These are phyloP conservation scores for Linepithema humile DNA, from an alignment of 1,140 invertebrate genomes.

Conservation along the genomic window DNA sequence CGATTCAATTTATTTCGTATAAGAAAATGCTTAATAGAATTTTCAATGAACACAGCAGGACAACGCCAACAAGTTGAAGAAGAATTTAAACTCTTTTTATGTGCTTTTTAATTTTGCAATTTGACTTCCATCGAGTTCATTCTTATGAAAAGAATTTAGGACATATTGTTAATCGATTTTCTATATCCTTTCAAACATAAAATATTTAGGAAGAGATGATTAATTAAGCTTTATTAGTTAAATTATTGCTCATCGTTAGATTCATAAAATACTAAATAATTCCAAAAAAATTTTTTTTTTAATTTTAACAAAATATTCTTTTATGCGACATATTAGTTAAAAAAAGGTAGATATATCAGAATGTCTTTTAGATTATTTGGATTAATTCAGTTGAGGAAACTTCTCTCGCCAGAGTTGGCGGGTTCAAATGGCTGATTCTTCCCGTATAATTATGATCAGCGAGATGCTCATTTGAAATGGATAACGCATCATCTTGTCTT, in stretches of 20 bases:
- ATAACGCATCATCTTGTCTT: conserved; percentile 16
- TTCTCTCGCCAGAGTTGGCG: background rate
- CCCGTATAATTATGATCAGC: background rate
- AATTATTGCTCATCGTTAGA: background rate
- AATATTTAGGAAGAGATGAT: no score
- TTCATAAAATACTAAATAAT: background rate
- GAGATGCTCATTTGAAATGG: conserved; percentile 18
- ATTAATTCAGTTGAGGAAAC: background rate
- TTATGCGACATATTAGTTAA: background rate
- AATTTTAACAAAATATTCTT: background rate
- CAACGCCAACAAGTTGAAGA: no score
- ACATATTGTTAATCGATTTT: no score
- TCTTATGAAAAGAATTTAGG: no score
- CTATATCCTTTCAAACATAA: no score
- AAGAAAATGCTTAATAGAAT: no score
- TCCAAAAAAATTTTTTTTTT: background rate
- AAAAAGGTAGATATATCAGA: background rate
- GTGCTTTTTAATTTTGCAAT: no score
- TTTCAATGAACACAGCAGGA: no score
- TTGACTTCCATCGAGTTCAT: no score
- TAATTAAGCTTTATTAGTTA: background rate
- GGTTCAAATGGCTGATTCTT: background rate
- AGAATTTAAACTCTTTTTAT: no score
- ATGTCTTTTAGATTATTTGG: background rate
- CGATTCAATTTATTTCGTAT: no score